Evolutionary conservation across 2,113 vertebrate species (phyloP).

Genomic region (Psephotus haematonotus): DNA sequence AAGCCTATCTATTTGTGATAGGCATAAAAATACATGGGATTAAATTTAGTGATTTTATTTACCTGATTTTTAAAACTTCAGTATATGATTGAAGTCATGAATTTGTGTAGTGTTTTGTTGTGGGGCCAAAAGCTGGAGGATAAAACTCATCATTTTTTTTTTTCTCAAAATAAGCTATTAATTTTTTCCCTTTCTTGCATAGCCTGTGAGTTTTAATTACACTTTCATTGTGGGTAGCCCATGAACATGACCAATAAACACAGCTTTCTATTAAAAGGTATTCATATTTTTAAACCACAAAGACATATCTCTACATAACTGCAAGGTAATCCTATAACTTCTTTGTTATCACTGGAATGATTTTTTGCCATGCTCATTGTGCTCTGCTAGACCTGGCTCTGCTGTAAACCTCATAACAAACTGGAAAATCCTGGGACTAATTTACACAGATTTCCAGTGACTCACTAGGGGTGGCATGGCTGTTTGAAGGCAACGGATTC

Average conservation of each 20-base stretch:
- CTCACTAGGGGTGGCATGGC: fast-evolving
- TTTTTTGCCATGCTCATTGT: neutral
- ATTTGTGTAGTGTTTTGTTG: neutral
- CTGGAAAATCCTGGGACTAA: neutral
- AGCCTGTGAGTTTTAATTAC: neutral
- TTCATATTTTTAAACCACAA: neutral
- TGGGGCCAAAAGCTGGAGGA: neutral
- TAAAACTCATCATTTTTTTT: neutral
- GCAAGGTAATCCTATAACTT: neutral
- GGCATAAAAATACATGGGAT: neutral
- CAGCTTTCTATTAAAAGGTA: neutral
- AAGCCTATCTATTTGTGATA: neutral
- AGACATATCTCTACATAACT: neutral
- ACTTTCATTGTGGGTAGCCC: neutral
- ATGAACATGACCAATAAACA: neutral
- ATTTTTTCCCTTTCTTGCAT: neutral
- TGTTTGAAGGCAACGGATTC: neutral
- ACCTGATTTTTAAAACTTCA: neutral
- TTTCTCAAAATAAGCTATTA: neutral
- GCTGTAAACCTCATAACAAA: neutral
- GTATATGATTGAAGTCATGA: neutral
- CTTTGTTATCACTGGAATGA: neutral
- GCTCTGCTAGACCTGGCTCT: neutral
- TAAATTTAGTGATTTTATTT: neutral
- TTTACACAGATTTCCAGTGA: neutral